Evolutionary conservation across 2,113 vertebrate genomes (phyloP).

Genomic region (Phocoena sinus): DNA sequence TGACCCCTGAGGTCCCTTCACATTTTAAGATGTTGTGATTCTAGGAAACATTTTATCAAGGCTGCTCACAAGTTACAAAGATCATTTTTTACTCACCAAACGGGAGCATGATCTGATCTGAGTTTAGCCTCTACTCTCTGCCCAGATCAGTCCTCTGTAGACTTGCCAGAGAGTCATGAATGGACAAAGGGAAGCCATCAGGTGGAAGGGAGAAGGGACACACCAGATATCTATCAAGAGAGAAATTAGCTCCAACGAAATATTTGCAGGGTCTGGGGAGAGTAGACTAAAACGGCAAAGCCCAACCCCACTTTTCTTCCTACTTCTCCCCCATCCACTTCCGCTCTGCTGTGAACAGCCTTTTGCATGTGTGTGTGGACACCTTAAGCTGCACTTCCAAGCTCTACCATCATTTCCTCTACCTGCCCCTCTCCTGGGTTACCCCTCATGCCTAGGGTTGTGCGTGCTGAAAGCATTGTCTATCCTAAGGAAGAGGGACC

Average conservation of each 20-base stretch:
- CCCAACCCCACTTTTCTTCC: neutral
- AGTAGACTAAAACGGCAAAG: neutral
- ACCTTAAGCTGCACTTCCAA: neutral
- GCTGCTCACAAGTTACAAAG: neutral
- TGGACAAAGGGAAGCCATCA: neutral
- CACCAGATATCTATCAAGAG: neutral
- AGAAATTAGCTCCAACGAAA: neutral
- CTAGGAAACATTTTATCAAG: neutral
- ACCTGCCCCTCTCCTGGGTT: neutral
- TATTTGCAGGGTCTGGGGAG: neutral
- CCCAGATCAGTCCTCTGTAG: neutral
- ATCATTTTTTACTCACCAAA: neutral
- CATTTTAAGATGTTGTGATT: neutral
- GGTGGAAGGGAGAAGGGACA: neutral
- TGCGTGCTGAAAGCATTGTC: neutral
- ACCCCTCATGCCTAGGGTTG: neutral
- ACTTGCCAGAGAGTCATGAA: neutral
- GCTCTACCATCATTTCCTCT: neutral
- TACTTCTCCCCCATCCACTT: fast-evolving
- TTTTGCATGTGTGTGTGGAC: neutral
- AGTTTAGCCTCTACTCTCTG: neutral
- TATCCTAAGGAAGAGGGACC: neutral
- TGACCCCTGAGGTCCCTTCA: neutral
- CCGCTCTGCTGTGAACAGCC: neutral
- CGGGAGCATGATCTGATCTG: neutral